Conservation (phyloP, 2,113 vertebrate species). For the Promerops cafer region DNA sequence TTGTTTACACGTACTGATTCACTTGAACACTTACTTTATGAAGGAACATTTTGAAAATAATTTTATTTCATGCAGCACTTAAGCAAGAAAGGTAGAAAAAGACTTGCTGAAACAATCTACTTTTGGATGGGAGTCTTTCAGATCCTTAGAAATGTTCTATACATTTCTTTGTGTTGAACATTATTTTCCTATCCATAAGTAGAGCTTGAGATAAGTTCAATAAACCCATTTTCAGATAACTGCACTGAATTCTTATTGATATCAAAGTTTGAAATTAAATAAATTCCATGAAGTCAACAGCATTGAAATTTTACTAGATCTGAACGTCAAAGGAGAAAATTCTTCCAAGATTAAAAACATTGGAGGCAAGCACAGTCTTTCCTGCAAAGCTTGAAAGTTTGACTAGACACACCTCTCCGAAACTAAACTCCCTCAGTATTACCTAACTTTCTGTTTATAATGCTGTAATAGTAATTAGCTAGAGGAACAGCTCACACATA, state of each 20-base stretch:
- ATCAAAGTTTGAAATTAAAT: background rate
- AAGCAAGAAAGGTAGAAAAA: conserved; percentile 32
- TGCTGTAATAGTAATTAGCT: background rate
- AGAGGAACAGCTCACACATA: background rate
- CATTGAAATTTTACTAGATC: background rate
- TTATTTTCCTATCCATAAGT: background rate
- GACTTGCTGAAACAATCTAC: background rate
- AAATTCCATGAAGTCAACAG: background rate
- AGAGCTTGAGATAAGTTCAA: background rate
- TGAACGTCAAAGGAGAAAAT: background rate
- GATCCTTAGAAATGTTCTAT: background rate
- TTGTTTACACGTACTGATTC: conserved; percentile 62
- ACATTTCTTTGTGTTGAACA: background rate
- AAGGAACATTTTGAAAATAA: conserved; percentile 50
- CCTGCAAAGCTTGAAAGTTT: background rate
- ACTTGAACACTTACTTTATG: conserved; percentile 58
- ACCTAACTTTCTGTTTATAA: background rate
- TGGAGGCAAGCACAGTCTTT: background rate
- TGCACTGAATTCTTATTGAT: background rate
- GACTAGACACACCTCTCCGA: background rate
- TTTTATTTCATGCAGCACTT: conserved; percentile 52
- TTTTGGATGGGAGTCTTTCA: background rate
- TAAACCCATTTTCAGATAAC: background rate
- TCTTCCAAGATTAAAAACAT: background rate
- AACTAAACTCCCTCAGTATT: background rate